Base-by-base conservation (phyloP, 2,797 vertebrate genomes). In the Sandelia bainsii region DNA sequence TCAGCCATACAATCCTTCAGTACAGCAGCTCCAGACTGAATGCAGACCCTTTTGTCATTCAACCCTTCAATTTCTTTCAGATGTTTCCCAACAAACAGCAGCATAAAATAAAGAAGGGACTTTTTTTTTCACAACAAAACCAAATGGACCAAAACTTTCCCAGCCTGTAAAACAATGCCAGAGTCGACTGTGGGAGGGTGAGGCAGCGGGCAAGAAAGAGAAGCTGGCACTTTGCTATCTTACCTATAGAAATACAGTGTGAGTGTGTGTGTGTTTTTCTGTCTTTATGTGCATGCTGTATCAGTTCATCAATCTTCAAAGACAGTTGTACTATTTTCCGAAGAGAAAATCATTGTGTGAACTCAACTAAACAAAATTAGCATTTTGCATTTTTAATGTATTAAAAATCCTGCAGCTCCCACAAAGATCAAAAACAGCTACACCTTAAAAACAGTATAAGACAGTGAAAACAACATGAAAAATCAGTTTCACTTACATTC, bases 401-500 rank as follows among this genome's bases (percentile, higher is more conserved):
- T 77, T 49, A 23, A 39, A 34, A 49, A 57, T 51, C 50, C 27
- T 46, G 39, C 20, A 22, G 52, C 72, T 85, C 22, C 22, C n/a
- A 40, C 4, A 39, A 6, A 40, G 16, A 13, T 5, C 11, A 51
- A 62, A 72, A 64, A 64, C 32, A 81, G 56, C 20, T 29, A 54
- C 53, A 76, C 66, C 77, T 72, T 79, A 23, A 85, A 87, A 89
- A 86, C 66, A 49, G 81, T 79, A 86, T 65, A 78, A 85, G 87
- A 82, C 59, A 61, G 75, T 58, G 60, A 88, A 86, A 89, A 82
- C 75, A 81, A 89, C 62, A 90, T 79, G 82, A 90, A 89, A 88
- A 93, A 92, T 92, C 85, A 86, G 95, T 93, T 95, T 95, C 92
- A 94, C 92, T 95, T 96, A 95, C 94, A 93, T 93, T 93, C 95